A percentile compares a stretch with the other conserved stretches of the same genome.
phyloP scores from a whole-genome alignment of 2,888 invertebrate genomes.

The Thera britannica region DNA sequence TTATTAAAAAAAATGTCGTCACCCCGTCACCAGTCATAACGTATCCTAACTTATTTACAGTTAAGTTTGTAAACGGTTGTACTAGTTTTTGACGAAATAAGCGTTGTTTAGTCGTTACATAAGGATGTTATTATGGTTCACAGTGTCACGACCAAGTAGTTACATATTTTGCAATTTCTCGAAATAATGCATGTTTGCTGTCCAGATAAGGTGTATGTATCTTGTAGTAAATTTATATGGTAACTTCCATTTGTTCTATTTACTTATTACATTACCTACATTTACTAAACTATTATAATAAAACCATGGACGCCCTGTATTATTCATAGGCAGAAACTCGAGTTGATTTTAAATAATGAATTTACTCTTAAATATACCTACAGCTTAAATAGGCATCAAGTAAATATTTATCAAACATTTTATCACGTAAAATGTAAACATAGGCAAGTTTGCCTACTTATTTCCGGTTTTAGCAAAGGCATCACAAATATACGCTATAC shows the following conservation, averaged over 20 bases:
- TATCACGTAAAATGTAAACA: background rate
- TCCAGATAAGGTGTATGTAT: background rate
- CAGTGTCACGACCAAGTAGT: conserved; percentile 7
- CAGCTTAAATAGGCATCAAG: background rate
- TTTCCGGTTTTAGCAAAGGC: background rate
- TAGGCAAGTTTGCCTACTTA: background rate
- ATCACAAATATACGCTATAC: background rate
- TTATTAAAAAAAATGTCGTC: too few relatives aligned
- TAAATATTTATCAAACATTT: background rate
- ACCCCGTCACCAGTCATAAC: too few relatives aligned
- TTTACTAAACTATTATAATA: too few relatives aligned
- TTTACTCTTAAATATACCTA: too few relatives aligned
- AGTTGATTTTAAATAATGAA: too few relatives aligned
- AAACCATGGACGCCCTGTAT: too few relatives aligned
- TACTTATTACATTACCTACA: too few relatives aligned
- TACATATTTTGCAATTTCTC: conserved; percentile 17
- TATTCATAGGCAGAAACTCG: too few relatives aligned
- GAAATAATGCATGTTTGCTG: conserved; percentile 4
- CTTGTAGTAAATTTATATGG: too few relatives aligned
- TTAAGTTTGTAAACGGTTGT: background rate
- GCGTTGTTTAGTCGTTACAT: conserved; percentile 27
- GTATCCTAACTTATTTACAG: background rate
- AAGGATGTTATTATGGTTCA: conserved; percentile 28
- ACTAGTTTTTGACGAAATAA: background rate
- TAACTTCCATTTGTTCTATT: too few relatives aligned